Conservation (phyloP, 2,113 vertebrate genomes). For the Illadopsis cleaveri region DNA sequence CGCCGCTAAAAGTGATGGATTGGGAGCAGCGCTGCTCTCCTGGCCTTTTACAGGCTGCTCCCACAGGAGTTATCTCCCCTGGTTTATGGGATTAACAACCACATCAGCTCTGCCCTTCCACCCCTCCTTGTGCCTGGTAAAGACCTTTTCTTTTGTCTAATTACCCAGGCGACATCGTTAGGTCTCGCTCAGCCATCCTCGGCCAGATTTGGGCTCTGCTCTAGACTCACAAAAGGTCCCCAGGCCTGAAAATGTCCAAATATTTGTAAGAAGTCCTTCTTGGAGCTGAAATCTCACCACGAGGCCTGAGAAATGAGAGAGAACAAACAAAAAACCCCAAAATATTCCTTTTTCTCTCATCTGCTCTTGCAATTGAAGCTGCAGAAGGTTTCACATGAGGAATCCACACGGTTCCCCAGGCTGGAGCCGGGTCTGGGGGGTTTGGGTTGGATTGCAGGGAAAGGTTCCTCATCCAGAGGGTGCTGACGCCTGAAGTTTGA, state of each 20-base stretch:
- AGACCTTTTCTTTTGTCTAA: neutral
- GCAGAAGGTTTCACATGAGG: neutral
- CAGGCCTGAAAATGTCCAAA: neutral
- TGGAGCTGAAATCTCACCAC: neutral
- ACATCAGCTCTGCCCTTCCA: neutral
- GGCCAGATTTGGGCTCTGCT: neutral
- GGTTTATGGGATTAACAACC: too few relatives aligned
- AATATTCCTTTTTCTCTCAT: neutral
- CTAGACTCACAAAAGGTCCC: neutral
- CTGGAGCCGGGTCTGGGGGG: neutral
- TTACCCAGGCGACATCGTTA: neutral
- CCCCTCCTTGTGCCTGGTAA: neutral
- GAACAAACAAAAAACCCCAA: too few relatives aligned
- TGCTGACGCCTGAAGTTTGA: too few relatives aligned
- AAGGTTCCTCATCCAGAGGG: neutral
- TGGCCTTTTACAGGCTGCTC: neutral
- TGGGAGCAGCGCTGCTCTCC: neutral
- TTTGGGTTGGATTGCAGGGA: accelerated
- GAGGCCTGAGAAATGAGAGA: neutral
- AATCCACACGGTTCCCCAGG: accelerated
- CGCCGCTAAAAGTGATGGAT: neutral
- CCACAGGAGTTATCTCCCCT: neutral
- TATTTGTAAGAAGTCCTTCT: neutral
- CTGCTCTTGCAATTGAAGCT: accelerated
- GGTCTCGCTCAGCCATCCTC: neutral